A percentile compares a stretch with the other conserved stretches of the same genome.
These are phyloP conservation scores for Zingel zingel DNA, from an alignment of 2,113 vertebrate genomes.

Conservation along the genomic window DNA sequence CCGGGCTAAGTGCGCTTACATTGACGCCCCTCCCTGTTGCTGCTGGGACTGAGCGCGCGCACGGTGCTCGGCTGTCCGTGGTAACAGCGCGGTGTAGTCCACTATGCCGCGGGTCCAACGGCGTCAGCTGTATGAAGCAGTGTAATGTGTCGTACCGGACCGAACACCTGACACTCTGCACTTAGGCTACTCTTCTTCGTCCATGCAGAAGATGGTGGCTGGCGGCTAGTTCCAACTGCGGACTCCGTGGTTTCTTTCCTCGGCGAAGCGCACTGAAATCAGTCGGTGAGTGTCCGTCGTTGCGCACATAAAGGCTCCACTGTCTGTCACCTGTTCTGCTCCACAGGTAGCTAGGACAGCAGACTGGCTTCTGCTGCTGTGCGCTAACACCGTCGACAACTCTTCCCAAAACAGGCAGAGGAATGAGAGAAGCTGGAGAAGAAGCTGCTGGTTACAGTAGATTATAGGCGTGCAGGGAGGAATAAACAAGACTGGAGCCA, in stretches of 20 bases:
- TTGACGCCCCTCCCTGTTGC: slow-evolving; percentile 53
- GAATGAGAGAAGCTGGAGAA: background rate
- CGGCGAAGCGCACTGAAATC: slow-evolving; percentile 58
- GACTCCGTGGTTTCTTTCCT: slow-evolving; percentile 32
- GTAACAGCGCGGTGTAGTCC: background rate
- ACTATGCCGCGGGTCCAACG: slow-evolving; percentile 6
- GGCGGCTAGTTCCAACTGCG: slow-evolving; percentile 62
- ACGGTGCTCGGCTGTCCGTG: slow-evolving; percentile 26
- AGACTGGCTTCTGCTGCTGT: background rate
- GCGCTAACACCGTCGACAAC: background rate
- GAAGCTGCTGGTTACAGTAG: background rate
- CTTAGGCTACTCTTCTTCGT: slow-evolving; percentile 17
- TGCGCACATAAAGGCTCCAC: slow-evolving; percentile 34
- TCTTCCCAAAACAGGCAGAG: background rate
- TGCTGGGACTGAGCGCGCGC: slow-evolving; percentile 33
- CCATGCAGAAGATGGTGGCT: slow-evolving; percentile 58
- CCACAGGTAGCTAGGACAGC: slow-evolving; percentile 71
- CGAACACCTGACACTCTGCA: slow-evolving; percentile 27
- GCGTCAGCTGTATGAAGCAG: slow-evolving; percentile 38
- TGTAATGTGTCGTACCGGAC: background rate
- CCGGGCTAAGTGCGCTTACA: background rate
- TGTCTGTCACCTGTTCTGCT: slow-evolving; percentile 63
- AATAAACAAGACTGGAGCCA: slow-evolving; percentile 18
- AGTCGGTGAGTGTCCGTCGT: slow-evolving; percentile 65
- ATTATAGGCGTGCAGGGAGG: slow-evolving; percentile 6